Conservation (phyloP, 2,888 invertebrate species). For the Myopa testacea region DNA sequence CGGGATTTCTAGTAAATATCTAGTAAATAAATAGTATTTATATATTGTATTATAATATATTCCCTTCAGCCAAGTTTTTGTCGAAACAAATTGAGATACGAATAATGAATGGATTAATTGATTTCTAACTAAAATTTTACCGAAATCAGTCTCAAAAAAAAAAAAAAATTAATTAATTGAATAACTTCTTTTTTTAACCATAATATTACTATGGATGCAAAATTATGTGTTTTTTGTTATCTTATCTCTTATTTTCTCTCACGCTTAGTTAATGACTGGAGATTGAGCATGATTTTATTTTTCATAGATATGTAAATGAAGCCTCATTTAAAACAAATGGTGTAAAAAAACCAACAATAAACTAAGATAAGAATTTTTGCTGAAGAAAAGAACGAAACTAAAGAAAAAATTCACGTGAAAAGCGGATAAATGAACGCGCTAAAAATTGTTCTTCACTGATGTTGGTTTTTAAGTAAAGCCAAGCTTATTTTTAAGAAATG, state of each 20-base stretch:
- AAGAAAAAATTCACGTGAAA: not conserved
- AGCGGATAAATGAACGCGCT: constrained; percentile 11
- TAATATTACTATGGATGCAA: constrained; percentile 33
- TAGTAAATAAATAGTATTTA: too few species aligned
- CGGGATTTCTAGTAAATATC: too few species aligned
- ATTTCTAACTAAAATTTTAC: too few species aligned
- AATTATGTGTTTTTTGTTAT: constrained; percentile 33
- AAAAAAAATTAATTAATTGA: not conserved
- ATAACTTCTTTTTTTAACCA: too few species aligned
- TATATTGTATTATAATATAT: not conserved
- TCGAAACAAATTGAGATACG: not conserved
- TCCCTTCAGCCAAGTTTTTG: not conserved
- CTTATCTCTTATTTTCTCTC: constrained; percentile 34
- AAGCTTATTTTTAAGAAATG: not conserved
- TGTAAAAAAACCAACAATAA: constrained; percentile 5
- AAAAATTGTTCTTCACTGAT: not conserved
- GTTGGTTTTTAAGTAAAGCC: not conserved
- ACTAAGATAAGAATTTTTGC: not conserved
- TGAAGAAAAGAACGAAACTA: not conserved
- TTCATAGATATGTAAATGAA: constrained; percentile 26
- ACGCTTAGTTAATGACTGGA: constrained; percentile 51
- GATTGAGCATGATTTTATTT: constrained; percentile 41
- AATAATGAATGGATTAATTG: not conserved
- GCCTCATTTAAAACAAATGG: constrained; percentile 22
- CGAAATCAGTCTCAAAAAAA: not conserved